Evolutionary conservation across 1,140 invertebrate genomes (phyloP), one percentile per base, ranked within the genome.

Genomic region (Holcopasites calliopsidis): DNA sequence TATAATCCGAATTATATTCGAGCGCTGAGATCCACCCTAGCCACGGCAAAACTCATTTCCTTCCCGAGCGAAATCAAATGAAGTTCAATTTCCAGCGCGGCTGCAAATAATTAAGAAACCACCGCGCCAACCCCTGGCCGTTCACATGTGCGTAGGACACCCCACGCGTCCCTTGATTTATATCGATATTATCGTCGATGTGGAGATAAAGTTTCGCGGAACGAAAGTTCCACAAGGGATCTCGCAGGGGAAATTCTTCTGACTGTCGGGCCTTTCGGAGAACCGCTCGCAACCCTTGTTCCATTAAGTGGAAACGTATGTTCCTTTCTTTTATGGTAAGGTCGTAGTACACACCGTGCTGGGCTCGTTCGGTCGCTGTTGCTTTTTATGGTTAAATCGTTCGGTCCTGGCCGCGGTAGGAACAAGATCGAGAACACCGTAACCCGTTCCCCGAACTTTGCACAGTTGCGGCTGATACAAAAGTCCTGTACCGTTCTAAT

Each of bases 71-170:
- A 58, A 75, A 75, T 75, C 64, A 50, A 69, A 69, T 69, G 72
- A 68, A 64, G 33, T 69, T 69, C 72, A 69, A 75, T 75, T 69
- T 75, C 72, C 54, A 75, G 23, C 64, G 62, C 8, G 72, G 72
- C 52, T 68, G 72, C 50, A 61, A 74, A 80, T 81, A 81, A 81
- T 80, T 50, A 77, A 50, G 64, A 62, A 74, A 68, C 55, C 72
- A 62, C 60, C 71, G 80, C 42, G 50, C 49, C 62, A 69, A 80
- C 78, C 68, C 61, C 57, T 38, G 68, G 49, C 49, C 31, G 78
- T 42, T 54, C 68, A n/a, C n/a, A n/a, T n/a, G n/a, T n/a, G n/a
- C n/a, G n/a, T n/a, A n/a, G n/a, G n/a, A n/a, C n/a, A n/a, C n/a
- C n/a, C n/a, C n/a, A n/a, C n/a, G n/a, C n/a, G n/a, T 61, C n/a